Evolutionary conservation across 2,113 vertebrate genomes (phyloP), one percentile per base, ranked within the genome.

Genomic region (Aviceda subcristata): DNA sequence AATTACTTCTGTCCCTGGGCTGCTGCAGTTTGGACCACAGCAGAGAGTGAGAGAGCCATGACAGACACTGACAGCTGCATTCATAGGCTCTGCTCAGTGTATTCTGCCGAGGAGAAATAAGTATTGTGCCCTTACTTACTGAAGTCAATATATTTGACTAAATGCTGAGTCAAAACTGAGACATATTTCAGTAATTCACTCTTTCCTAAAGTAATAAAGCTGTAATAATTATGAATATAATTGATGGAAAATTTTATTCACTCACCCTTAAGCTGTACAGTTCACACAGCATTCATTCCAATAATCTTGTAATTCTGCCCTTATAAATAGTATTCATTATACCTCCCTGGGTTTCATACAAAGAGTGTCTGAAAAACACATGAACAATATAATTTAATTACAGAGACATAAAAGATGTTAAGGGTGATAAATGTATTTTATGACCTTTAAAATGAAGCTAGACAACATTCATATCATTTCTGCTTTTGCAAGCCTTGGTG

Each of bases 381-480:
- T 4, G 34, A 82, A 62, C 17, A 39, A 41, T 82, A 77, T 67
- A 68, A 94, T 90, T 92, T 81, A 88, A 92, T 95, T 91, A 57
- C 11, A 79, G 78, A 88, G 81, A 64, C 29, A 46, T 92, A 94
- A 84, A 80, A 91, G 5, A 71, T 83, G 56, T 62, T 93, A 87
- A 66, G 36, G 43, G 29, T 59, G 56, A 91, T 73, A 84, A 86
- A 80, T 84, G 26, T 48, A 75, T 73, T 89, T 94, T 89, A 84
- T 93, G 63, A 68, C 46, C 50, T 88, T 94, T 91, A 91, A 92
- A 94, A 94, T 86, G 10, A 93, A 95, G 30, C 15, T 46, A 72
- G 83, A 75, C 34, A 80, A 57, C 22, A 59, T 77, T 87, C 8
- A 23, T 84, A 50, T 57, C 0, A 56, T 80, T 88, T 95, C 64